These are phyloP conservation scores for Etheostoma perlongum DNA, from an alignment of 2,797 vertebrate genomes.

Conservation along the genomic window DNA sequence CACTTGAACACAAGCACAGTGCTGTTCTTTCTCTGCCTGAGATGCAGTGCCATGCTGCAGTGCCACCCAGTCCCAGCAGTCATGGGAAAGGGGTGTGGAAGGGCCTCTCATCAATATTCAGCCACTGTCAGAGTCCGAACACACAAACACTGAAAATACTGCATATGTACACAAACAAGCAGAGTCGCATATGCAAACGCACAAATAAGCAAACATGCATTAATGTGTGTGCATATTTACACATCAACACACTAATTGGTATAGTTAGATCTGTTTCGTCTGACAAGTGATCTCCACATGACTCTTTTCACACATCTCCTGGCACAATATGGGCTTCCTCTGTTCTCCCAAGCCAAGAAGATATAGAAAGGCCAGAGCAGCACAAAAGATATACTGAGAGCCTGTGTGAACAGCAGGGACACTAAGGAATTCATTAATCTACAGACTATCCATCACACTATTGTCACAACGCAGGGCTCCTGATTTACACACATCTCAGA, in stretches of 20 bases:
- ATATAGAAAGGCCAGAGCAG: conserved; percentile 41
- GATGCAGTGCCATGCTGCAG: conserved; percentile 66
- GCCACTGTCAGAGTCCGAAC: conserved; percentile 46
- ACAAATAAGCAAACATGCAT: conserved; percentile 27
- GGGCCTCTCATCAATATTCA: conserved; percentile 84
- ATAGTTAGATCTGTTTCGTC: conserved; percentile 29
- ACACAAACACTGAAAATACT: conserved; percentile 41
- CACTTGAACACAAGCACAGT: conserved; percentile 59
- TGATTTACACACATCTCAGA: conserved; percentile 57
- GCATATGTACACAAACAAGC: conserved; percentile 52
- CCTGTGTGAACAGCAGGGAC: conserved; percentile 51
- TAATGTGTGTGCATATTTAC: conserved; percentile 30
- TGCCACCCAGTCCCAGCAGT: conserved; percentile 73
- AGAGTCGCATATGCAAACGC: conserved; percentile 17
- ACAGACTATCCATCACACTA: conserved; percentile 59
- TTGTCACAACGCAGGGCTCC: conserved; percentile 56
- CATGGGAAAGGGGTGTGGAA: conserved; percentile 70
- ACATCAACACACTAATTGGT: conserved; percentile 33
- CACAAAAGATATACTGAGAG: conserved; percentile 65
- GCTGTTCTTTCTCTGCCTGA: conserved; percentile 65
- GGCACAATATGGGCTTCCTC: conserved; percentile 55
- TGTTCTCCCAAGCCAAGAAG: conserved; percentile 34
- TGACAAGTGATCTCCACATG: conserved; percentile 39
- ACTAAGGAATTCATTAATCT: conserved; percentile 67
- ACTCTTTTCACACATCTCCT: conserved; percentile 47